Evolutionary conservation across 2,797 vertebrate genomes (phyloP).

Genomic region (Coccyzus lansbergi): DNA sequence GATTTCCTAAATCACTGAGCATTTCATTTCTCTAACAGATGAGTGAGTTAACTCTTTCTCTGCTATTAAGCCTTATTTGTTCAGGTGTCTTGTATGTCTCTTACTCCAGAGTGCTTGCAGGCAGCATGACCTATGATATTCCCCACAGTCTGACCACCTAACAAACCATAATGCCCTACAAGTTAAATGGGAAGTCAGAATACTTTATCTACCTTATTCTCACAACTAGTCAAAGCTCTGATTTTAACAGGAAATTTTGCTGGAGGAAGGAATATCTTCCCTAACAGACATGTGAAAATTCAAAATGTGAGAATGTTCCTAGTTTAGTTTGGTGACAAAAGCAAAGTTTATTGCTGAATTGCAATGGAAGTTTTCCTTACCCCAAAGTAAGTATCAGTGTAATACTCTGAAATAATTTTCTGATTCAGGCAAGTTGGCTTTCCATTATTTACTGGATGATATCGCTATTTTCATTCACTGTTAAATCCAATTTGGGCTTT

Average conservation of each 20-base stretch:
- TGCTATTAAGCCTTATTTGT: not conserved
- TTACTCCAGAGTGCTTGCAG: not conserved
- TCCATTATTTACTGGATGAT: conserved; percentile 43
- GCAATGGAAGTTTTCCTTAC: conserved; percentile 12
- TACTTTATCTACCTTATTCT: not conserved
- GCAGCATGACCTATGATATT: not conserved
- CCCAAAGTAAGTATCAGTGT: conserved; percentile 21
- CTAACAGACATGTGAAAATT: not conserved
- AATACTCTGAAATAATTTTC: conserved; percentile 43
- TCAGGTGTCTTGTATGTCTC: not conserved
- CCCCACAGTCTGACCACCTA: not conserved
- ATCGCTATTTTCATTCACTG: not conserved
- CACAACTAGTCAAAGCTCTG: not conserved
- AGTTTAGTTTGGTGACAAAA: conserved; percentile 44
- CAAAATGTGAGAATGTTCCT: not conserved
- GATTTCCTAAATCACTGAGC: not conserved
- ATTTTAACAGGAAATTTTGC: not conserved
- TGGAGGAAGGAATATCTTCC: not conserved
- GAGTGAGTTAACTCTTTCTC: not conserved
- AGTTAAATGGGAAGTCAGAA: not conserved
- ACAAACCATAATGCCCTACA: not conserved
- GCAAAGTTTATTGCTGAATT: conserved; percentile 24
- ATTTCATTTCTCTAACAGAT: not conserved
- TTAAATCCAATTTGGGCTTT: conserved; percentile 60
- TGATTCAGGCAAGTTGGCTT: conserved; percentile 44